Conservation (phyloP, 2,888 invertebrate species). For the Machimus atricapillus region DNA sequence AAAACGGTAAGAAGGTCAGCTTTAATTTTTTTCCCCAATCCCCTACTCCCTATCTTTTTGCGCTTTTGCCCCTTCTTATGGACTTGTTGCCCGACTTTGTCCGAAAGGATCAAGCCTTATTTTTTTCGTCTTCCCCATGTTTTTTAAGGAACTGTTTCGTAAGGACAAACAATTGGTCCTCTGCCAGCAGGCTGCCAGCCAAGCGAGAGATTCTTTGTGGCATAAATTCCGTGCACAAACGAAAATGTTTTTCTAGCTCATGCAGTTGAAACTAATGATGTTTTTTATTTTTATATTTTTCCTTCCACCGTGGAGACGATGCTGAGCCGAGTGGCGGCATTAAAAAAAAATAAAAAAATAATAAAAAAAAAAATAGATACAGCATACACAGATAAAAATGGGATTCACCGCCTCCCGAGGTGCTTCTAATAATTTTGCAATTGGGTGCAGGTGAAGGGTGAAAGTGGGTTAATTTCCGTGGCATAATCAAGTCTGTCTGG, state of each 20-base stretch:
- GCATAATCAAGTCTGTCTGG: not conserved
- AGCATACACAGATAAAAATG: not conserved
- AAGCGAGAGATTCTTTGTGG: constrained; percentile 6
- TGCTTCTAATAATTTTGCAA: constrained; percentile 31
- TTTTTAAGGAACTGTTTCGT: constrained; percentile 5
- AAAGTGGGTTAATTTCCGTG: not conserved
- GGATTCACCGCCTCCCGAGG: not conserved
- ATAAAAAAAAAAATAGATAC: not conserved
- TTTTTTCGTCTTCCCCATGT: not conserved
- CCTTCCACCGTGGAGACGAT: not conserved
- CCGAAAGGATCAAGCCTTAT: not conserved
- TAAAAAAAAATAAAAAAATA: not conserved
- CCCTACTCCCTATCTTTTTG: not conserved
- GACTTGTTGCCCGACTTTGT: constrained; percentile 20
- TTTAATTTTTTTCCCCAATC: not conserved
- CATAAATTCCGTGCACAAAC: constrained; percentile 29
- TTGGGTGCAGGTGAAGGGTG: constrained; percentile 22
- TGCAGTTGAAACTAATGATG: constrained; percentile 35
- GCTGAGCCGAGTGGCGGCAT: not conserved
- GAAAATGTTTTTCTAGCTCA: constrained; percentile 38
- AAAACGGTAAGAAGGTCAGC: not conserved
- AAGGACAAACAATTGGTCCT: constrained; percentile 31
- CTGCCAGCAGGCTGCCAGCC: constrained; percentile 31
- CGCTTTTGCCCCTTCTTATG: not conserved
- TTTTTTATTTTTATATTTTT: not conserved